These are phyloP conservation scores for Drosophila equinoxialis DNA, from an alignment of 1,140 invertebrate species.

Conservation along the genomic window DNA sequence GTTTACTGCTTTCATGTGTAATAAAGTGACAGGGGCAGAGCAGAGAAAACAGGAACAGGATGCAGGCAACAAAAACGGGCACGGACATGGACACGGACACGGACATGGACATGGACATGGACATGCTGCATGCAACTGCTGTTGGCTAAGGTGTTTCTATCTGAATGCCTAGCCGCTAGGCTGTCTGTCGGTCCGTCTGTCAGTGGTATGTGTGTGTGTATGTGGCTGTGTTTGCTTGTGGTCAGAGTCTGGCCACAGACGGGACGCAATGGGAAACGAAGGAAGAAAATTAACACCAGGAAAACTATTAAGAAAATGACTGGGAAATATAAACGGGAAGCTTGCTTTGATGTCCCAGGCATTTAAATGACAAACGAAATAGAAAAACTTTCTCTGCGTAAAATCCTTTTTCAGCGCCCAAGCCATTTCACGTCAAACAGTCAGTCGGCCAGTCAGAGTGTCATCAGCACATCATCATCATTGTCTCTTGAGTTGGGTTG, in stretches of 20 bases:
- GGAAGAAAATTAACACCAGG: conserved; percentile 36
- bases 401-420: conserved; percentile 51
- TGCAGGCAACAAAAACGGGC: conserved; percentile 35
- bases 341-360: conserved; percentile 54
- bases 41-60: conserved; percentile 25
- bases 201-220: conserved; percentile 12
- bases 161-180: neutral
- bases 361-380: conserved; percentile 70
- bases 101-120: neutral
- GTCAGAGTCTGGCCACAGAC: conserved; percentile 44
- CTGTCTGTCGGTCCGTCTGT: neutral
- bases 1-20: conserved; percentile 36
- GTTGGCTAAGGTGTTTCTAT: neutral
- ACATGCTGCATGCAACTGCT: neutral
- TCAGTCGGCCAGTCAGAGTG: conserved; percentile 51
- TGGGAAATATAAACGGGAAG: conserved; percentile 53
- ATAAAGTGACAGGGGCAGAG: conserved; percentile 26
- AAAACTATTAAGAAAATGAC: conserved; percentile 74
- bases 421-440: conserved; percentile 11
- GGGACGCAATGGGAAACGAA: conserved; percentile 34
- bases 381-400: conserved; percentile 50
- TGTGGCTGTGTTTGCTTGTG: conserved; percentile 17
- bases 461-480: conserved; percentile 64
- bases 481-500: conserved; percentile 60
- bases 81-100: conserved; percentile 23